Evolutionary conservation across 2,888 invertebrate species (phyloP).

Genomic region (Nemotelus nigrinus): DNA sequence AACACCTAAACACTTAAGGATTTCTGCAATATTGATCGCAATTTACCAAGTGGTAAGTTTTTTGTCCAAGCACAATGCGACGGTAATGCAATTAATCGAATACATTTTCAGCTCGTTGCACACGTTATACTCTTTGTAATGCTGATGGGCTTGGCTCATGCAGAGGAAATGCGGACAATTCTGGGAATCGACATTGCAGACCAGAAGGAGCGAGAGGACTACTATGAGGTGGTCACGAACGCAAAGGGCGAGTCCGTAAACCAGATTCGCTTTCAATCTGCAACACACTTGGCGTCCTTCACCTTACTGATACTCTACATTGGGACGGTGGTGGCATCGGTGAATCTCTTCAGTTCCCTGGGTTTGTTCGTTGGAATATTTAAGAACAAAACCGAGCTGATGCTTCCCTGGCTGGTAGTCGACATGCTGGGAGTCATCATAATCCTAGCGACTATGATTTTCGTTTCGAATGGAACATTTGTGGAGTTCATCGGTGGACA

Average conservation of each 20-base stretch:
- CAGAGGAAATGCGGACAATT: constrained; percentile 63
- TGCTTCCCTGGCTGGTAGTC: constrained; percentile 62
- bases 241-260: constrained; percentile 58
- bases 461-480: constrained; percentile 54
- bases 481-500: constrained; percentile 59
- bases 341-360: constrained; percentile 61
- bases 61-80: not conserved
- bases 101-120: constrained; percentile 59
- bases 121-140: constrained; percentile 62
- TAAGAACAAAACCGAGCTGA: constrained; percentile 60
- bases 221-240: constrained; percentile 59
- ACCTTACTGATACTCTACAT: constrained; percentile 60
- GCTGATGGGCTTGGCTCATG: constrained; percentile 62
- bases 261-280: constrained; percentile 59
- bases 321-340: constrained; percentile 55
- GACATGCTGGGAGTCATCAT: constrained; percentile 56
- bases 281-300: constrained; percentile 59
- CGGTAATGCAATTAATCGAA: constrained; percentile 16
- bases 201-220: constrained; percentile 61
- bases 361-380: constrained; percentile 61
- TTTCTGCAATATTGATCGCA: constrained; percentile 62
- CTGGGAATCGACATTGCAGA: constrained; percentile 62
- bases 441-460: constrained; percentile 30
- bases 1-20: constrained; percentile 61
- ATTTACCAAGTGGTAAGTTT: constrained; percentile 63